phyloP scores from a whole-genome alignment of 2,888 invertebrate genomes.

The Panopea generosa region DNA sequence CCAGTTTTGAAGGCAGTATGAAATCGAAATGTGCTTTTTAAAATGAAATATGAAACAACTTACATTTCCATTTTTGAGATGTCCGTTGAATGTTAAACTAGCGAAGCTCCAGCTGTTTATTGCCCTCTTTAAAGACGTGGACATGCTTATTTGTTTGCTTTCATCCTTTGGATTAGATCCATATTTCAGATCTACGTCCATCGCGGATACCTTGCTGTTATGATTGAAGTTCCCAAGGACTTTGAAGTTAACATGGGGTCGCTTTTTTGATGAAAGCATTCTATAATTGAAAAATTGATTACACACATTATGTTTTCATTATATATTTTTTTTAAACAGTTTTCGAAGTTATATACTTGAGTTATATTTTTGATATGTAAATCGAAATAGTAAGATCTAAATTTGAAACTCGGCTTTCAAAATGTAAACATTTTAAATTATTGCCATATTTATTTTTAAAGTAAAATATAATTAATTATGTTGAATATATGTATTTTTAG shows the following conservation, averaged over 20 bases:
- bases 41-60: constrained; percentile 3
- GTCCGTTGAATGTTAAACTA: constrained; percentile 29
- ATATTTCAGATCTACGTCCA: constrained; percentile 56
- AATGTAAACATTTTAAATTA: too few species aligned
- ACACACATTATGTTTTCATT: too few species aligned
- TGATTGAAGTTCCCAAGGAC: constrained; percentile 53
- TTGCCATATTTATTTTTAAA: too few species aligned
- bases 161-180: constrained; percentile 64
- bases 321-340: too few species aligned
- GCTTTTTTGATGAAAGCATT: constrained; percentile 54
- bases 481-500: too few species aligned
- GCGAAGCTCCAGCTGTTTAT: constrained; percentile 39
- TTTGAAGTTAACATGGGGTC: constrained; percentile 52
- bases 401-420: too few species aligned
- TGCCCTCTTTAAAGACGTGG: constrained; percentile 46
- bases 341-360: too few species aligned
- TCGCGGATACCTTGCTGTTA: constrained; percentile 62
- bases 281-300: constrained; percentile 33
- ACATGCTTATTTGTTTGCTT: constrained; percentile 52
- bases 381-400: too few species aligned
- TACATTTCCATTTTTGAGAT: constrained; percentile 46
- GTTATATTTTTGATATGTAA: too few species aligned
- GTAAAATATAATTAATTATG: too few species aligned
- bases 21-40: too few species aligned
- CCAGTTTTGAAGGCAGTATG: too few species aligned